Evolutionary conservation across 1,140 invertebrate species (phyloP), one percentile per base, ranked within the genome.

Genomic region (Drosophila ambigua): DNA sequence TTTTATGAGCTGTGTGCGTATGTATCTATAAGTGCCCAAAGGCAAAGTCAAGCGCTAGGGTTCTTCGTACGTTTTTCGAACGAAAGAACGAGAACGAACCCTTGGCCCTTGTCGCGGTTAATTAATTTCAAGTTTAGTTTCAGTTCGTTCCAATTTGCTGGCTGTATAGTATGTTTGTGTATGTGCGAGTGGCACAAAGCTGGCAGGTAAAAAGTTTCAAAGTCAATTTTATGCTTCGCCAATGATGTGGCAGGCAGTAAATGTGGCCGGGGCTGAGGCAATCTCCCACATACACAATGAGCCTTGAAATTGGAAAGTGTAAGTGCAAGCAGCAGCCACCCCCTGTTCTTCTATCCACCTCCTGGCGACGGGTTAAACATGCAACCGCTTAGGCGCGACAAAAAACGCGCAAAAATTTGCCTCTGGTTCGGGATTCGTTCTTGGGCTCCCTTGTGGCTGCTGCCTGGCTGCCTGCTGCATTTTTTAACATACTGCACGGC

Each of bases 121-220:
- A 87, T 87, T 87, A 87, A 87, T 79, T 79, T 87, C 66, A 87
- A 87, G 78, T 87, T 87, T 82, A 87, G 82, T 85, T 87, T 85
- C 49, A 51, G 63, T 43, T 69, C 65, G 45, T 52, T 69, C 20
- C 66, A 48, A 67, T 49, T 69, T 55, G 50, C 35, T 39, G 26
- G 59, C 59, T 43, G 44, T 44, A 43, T 61, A 35, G 0, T 61
- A 35, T 60, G 68, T 26, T 62, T 72, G 72, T 55, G 23, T 48
- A 64, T 26, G 48, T 67, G 35, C 11, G 35, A 39, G 61, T 63
- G 71, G 51, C 59, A 61, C 69, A 68, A 79, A 68, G 60, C 69
- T 61, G 69, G 74, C 79, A 75, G 79, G 79, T 81, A 72, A 72
- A 78, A 85, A 85, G 78, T 87, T 88, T 87, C 85, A 87, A 87